phyloP scores from a whole-genome alignment of 2,113 vertebrate species.

The Alethe castanea region DNA sequence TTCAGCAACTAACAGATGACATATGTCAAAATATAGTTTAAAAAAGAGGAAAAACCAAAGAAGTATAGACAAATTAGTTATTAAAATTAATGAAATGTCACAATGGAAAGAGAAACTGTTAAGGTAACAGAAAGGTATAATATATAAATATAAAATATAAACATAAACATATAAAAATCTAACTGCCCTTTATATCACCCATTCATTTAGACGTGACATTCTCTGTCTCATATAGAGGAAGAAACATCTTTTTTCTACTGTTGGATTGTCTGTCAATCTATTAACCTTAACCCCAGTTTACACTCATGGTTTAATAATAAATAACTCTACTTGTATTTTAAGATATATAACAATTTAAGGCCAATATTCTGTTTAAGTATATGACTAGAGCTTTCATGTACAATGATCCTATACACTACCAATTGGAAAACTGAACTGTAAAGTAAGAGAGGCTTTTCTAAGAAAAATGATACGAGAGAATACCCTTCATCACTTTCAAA shows the following conservation, averaged over 20 bases:
- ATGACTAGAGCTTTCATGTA: neutral
- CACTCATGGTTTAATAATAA: neutral
- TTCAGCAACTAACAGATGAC: neutral
- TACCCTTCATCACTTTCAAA: neutral
- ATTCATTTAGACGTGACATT: neutral
- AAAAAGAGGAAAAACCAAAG: neutral
- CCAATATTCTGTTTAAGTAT: neutral
- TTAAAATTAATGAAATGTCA: neutral
- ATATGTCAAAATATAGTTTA: neutral
- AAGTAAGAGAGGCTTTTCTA: neutral
- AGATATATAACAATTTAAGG: neutral
- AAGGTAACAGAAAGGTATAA: neutral
- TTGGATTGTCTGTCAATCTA: neutral
- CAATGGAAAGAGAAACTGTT: neutral
- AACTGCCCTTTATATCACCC: neutral
- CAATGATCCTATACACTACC: neutral
- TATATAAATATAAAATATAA: neutral
- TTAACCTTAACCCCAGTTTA: neutral
- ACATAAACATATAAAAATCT: neutral
- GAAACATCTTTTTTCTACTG: neutral
- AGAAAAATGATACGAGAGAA: neutral
- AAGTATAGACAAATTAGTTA: neutral
- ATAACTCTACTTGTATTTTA: neutral
- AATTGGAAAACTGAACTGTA: neutral
- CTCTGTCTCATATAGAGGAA: neutral